phyloP scores from a whole-genome alignment of 2,113 vertebrate genomes.

The Bubalus kerabau region DNA sequence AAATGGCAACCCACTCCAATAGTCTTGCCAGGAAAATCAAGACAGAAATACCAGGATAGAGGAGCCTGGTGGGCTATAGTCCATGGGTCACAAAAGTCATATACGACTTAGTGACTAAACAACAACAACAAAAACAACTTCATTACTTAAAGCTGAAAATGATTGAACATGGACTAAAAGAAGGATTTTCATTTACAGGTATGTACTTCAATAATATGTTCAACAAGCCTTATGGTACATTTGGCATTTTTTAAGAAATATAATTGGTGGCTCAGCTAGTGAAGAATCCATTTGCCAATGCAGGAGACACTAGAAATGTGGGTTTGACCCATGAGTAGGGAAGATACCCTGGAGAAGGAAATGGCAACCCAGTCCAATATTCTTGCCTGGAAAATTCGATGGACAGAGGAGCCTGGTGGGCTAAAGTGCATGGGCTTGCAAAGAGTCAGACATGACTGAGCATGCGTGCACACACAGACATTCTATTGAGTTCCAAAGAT shows the following conservation, averaged over 20 bases:
- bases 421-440: background rate
- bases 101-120: background rate
- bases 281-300: background rate
- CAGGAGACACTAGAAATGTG: background rate
- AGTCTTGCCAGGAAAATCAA: background rate
- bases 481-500: background rate
- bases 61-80: background rate
- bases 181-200: background rate
- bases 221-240: background rate
- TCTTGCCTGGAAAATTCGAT: background rate
- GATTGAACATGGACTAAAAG: background rate
- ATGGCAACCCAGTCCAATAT: background rate
- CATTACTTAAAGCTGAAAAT: background rate
- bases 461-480: rapidly evolving
- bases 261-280: background rate
- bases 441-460: background rate
- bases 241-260: background rate
- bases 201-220: background rate
- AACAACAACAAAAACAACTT: background rate
- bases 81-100: background rate
- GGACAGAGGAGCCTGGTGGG: background rate
- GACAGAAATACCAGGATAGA: background rate
- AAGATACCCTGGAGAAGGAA: background rate
- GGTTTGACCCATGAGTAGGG: background rate
- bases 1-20: background rate